These are phyloP conservation scores for Cryptoleucopteryx plumbea DNA, from an alignment of 2,113 vertebrate species.

Conservation along the genomic window DNA sequence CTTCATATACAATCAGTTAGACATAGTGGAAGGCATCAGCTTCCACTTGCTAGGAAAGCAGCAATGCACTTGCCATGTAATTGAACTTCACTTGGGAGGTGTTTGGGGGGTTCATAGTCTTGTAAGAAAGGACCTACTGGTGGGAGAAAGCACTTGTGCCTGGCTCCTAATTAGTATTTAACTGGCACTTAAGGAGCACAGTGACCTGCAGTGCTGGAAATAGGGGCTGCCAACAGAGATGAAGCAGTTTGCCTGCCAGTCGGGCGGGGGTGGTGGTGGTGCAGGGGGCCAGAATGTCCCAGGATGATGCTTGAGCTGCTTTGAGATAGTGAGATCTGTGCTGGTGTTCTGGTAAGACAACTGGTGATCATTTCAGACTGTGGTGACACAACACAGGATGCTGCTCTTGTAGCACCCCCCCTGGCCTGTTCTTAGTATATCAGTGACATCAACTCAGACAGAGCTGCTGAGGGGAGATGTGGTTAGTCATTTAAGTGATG, in stretches of 20 bases:
- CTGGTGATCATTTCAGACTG: neutral
- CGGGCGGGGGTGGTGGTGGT: accelerated
- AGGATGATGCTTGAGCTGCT: neutral
- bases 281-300: too few relatives aligned
- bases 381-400: neutral
- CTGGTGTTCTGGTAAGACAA: neutral
- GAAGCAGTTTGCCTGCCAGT: too few relatives aligned
- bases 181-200: neutral
- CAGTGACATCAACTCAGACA: neutral
- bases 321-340: neutral
- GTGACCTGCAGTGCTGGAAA: neutral
- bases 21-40: neutral
- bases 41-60: neutral
- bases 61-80: neutral
- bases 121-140: neutral
- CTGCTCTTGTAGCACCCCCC: neutral
- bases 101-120: neutral
- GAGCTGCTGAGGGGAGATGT: neutral
- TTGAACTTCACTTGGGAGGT: neutral
- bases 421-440: neutral
- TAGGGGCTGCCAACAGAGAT: neutral
- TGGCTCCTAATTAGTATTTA: neutral
- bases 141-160: neutral
- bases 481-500: neutral
- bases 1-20: neutral